Percentiles rank a stretch among this genome's conserved stretches.
phyloP scores from a whole-genome alignment of 1,140 invertebrate species.

The Antheraea mylitta region DNA sequence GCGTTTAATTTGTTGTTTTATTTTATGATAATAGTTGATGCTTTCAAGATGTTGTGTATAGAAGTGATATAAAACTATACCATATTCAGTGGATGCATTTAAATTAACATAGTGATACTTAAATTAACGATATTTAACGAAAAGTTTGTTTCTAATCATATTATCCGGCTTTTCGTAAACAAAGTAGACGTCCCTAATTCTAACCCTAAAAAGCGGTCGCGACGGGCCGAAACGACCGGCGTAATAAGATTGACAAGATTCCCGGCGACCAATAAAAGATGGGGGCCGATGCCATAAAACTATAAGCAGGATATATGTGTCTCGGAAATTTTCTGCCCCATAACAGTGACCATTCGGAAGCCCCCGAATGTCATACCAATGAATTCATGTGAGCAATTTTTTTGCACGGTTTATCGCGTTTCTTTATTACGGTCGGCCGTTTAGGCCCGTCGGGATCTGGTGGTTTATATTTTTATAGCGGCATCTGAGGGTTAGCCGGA shows the following conservation, averaged over 20 bases:
- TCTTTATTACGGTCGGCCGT: conserved; percentile 70
- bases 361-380: conserved; percentile 75
- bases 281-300: conserved; percentile 67
- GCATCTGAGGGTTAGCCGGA: conserved; percentile 51
- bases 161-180: too few relatives aligned
- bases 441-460: conserved; percentile 41
- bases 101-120: too few relatives aligned
- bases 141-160: too few relatives aligned
- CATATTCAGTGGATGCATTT: too few relatives aligned
- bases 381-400: conserved; percentile 72
- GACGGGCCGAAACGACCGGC: conserved; percentile 34
- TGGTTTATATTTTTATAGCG: conserved; percentile 44
- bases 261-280: conserved; percentile 67
- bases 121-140: too few relatives aligned
- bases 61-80: too few relatives aligned
- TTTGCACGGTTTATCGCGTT: conserved; percentile 70
- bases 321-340: conserved; percentile 25
- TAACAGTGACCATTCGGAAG: conserved; percentile 62
- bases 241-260: conserved; percentile 72
- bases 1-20: too few relatives aligned
- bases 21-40: too few relatives aligned
- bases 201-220: conserved; percentile 53
- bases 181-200: conserved; percentile 16
- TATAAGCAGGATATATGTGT: conserved; percentile 48
- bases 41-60: too few relatives aligned